phyloP scores from a whole-genome alignment of 2,888 invertebrate species.

The Sericinus montela region DNA sequence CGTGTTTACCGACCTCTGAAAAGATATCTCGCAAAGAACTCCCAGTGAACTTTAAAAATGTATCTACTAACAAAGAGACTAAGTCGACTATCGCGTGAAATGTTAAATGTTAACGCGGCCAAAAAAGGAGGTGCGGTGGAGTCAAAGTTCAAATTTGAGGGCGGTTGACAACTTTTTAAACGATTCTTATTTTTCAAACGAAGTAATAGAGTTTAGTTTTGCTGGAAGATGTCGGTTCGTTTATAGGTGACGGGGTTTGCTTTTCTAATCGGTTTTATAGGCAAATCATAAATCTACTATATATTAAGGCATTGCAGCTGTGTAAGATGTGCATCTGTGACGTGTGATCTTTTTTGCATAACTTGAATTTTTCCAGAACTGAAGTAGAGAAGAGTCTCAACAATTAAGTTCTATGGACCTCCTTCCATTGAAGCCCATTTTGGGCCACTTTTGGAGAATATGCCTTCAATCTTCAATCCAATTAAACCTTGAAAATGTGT shows the following conservation, averaged over 20 bases:
- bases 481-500: too few species aligned
- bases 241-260: slow-evolving; percentile 55
- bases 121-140: slow-evolving; percentile 45
- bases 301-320: too few species aligned
- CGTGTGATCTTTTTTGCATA: too few species aligned
- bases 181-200: slow-evolving; percentile 8
- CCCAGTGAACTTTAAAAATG: slow-evolving; percentile 23
- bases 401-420: too few species aligned
- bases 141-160: slow-evolving; percentile 61
- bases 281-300: not conserved
- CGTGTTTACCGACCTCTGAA: slow-evolving; percentile 39
- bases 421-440: too few species aligned
- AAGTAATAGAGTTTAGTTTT: slow-evolving; percentile 37
- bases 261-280: not conserved
- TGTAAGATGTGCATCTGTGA: too few species aligned
- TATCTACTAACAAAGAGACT: slow-evolving; percentile 29
- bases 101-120: slow-evolving; percentile 26
- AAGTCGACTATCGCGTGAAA: slow-evolving; percentile 30
- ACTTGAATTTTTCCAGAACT: too few species aligned
- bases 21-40: slow-evolving; percentile 41
- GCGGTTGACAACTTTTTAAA: slow-evolving; percentile 32
- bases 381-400: too few species aligned
- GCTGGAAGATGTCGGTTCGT: slow-evolving; percentile 32
- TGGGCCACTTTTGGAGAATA: too few species aligned
- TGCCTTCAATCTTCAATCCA: too few species aligned